phyloP scores from a whole-genome alignment of 2,888 invertebrate species.

The Carpatolechia fugitivella region DNA sequence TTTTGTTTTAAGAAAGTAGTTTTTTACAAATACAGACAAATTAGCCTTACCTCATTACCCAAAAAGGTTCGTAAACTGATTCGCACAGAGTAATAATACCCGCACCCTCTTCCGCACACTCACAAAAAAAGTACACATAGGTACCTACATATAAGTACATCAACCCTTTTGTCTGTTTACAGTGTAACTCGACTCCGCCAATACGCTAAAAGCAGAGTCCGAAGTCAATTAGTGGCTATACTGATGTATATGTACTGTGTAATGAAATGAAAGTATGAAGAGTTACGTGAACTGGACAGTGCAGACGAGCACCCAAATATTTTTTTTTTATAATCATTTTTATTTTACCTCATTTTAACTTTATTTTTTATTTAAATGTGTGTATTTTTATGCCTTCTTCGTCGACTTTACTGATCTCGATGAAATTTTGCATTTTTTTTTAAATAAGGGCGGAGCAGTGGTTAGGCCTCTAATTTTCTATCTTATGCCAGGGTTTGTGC shows the following conservation, averaged over 20 bases:
- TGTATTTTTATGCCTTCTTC: too few species aligned
- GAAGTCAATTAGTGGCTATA: constrained; percentile 45
- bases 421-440: too few species aligned
- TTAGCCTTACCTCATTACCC: constrained; percentile 2
- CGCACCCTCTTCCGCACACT: not conserved
- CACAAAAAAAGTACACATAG: constrained; percentile 17
- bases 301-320: not conserved
- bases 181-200: constrained; percentile 49
- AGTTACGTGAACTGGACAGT: not conserved
- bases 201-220: constrained; percentile 51
- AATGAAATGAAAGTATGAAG: not conserved
- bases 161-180: constrained; percentile 54
- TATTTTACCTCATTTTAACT: too few species aligned
- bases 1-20: not conserved
- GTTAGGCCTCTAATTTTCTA: too few species aligned
- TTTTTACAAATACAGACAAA: not conserved
- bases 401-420: too few species aligned
- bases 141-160: constrained; percentile 24
- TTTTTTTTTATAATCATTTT: not conserved
- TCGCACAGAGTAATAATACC: constrained; percentile 2
- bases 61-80: constrained; percentile 4
- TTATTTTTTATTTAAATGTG: too few species aligned
- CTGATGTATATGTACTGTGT: constrained; percentile 9
- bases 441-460: too few species aligned
- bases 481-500: too few species aligned